Conservation (phyloP, 2,888 invertebrate species). For the Oscheius sp. region DNA sequence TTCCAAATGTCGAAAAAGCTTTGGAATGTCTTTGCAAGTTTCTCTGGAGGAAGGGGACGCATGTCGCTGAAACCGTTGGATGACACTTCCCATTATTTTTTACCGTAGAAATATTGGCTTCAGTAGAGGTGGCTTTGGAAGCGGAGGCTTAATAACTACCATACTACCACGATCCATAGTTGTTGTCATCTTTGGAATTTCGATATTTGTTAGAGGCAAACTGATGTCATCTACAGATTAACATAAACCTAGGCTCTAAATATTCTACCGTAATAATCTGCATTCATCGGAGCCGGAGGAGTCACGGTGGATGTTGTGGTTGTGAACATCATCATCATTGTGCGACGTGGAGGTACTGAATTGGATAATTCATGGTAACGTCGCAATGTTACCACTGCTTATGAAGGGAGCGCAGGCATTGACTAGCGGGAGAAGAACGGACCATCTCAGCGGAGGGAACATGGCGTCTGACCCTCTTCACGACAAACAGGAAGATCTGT, state of each 20-base stretch:
- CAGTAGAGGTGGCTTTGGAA: conserved; percentile 1
- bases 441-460: not conserved
- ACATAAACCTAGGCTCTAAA: not conserved
- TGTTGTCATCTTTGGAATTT: not conserved
- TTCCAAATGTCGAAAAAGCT: conserved; percentile 51
- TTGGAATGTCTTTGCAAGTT: conserved; percentile 24
- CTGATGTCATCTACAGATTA: conserved; percentile 14
- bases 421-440: not conserved
- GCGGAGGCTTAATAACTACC: not conserved
- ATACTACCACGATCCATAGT: conserved; percentile 1
- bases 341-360: not conserved
- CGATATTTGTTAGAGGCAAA: conserved; percentile 11
- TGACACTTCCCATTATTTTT: not conserved
- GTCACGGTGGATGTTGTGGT: conserved; percentile 1
- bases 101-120: not conserved
- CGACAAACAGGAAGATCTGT: conserved; percentile 7
- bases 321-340: not conserved
- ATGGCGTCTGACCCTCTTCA: not conserved
- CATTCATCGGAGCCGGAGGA: conserved; percentile 7
- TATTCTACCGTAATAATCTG: conserved; percentile 23
- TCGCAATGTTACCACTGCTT: not conserved
- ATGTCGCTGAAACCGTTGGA: conserved; percentile 6
- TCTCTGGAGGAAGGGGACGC: conserved; percentile 20
- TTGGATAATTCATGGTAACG: too few relatives aligned
- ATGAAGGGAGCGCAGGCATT: conserved; percentile 10